Evolutionary conservation across 1,140 invertebrate species (phyloP), one percentile per base, ranked within the genome.

Genomic region (Leptopilina boulardi): DNA sequence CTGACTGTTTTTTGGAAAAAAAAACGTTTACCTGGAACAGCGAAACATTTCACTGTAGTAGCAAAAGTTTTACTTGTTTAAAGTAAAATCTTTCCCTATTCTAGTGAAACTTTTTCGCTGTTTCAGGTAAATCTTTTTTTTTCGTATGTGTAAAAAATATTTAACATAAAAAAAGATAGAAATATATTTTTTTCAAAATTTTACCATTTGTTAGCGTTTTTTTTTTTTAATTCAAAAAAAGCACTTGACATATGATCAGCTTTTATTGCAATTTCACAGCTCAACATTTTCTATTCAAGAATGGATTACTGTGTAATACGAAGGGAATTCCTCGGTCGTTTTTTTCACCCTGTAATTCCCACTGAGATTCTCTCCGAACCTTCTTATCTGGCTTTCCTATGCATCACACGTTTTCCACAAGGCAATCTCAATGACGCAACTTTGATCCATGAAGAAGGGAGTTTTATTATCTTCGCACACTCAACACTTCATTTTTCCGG

Each of bases 231-330:
- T 54, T 54, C 18, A 3, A 18, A 38, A 38, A 38, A 9, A 4
- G 47, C 18, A 18, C 47, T 18, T 18, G 11, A 51, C 47, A 51
- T 51, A 6, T 51, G 47, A 51, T 51, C 34, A n/a, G 44, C 44
- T n/a, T 47, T 47, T 47, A 47, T 47, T 47, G 44, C 34, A 38
- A 47, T 47, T 47, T 47, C 44, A 47, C 44, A 47, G 34, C 21
- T 10, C 51, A 54, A 54, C 21, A 54, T 54, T 54, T 19, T 54
- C 18, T 21, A 5, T 54, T 19, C 18, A 19, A 11, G 19, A 11
- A 10, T 9, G 51, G 18, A 10, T 19, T 54, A 10, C 51, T 19
- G n/a, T 19, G n/a, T 54, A 54, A 54, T 9, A 9, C 51, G 13
- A 21, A n/a, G n/a, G 11, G 51, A 18, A 54, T 54, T 18, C 51